phyloP scores from a whole-genome alignment of 2,888 invertebrate genomes.

The Malacosoma neustria region DNA sequence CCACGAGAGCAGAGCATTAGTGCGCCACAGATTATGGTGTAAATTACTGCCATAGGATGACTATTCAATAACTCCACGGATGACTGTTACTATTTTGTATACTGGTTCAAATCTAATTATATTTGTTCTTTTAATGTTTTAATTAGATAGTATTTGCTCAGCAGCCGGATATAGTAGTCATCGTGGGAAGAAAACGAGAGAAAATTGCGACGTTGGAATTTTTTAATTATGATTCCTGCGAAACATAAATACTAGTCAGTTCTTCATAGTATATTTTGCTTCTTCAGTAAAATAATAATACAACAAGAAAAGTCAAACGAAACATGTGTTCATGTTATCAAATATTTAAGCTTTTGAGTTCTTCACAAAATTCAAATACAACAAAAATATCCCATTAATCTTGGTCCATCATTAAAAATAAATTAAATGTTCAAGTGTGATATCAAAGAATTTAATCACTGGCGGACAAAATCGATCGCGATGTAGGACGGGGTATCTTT shows the following conservation, averaged over 20 bases:
- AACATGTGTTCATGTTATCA: too few relatives aligned
- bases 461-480: constrained; percentile 60
- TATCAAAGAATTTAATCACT: constrained; percentile 36
- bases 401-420: constrained; percentile 5
- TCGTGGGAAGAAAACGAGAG: not conserved
- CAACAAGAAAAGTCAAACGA: too few relatives aligned
- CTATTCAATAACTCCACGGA: constrained; percentile 2
- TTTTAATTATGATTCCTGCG: too few relatives aligned
- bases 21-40: constrained; percentile 1
- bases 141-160: not conserved
- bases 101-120: not conserved
- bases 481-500: constrained; percentile 35
- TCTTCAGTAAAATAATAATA: too few relatives aligned
- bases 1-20: constrained; percentile 19
- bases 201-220: not conserved
- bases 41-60: constrained; percentile 12
- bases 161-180: not conserved
- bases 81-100: not conserved
- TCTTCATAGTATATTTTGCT: too few relatives aligned
- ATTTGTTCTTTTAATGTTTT: not conserved
- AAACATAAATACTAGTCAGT: too few relatives aligned
- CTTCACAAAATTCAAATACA: too few relatives aligned
- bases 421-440: constrained; percentile 3
- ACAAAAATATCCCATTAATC: too few relatives aligned
- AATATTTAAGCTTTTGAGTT: too few relatives aligned